phyloP scores from a whole-genome alignment of 2,888 invertebrate genomes.

The Arenicola marina region DNA sequence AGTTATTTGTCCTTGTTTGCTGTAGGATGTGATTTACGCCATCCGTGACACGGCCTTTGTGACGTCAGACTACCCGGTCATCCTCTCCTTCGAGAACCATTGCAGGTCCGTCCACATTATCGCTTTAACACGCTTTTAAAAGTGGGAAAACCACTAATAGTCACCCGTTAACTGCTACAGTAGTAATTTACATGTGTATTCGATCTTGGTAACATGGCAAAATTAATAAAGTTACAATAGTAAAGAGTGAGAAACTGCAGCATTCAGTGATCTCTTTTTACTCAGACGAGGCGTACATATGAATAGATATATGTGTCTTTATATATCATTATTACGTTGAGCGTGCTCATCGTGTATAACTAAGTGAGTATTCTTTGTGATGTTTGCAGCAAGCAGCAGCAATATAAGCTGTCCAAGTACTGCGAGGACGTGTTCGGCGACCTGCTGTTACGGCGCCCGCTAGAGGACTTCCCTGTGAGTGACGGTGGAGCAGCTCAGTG shows the following conservation, averaged over 20 bases:
- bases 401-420: slow-evolving; percentile 97
- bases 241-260: no score
- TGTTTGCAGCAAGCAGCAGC: slow-evolving; percentile 73
- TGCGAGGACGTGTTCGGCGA: slow-evolving; percentile 98
- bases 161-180: no score
- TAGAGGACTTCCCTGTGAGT: slow-evolving; percentile 68
- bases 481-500: no score
- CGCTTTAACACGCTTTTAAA: no score
- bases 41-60: slow-evolving; percentile 98
- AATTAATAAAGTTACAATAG: no score
- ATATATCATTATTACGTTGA: slow-evolving; percentile 6
- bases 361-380: slow-evolving; percentile 4
- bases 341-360: neutral
- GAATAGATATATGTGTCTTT: no score
- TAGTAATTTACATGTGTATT: no score
- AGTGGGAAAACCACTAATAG: no score
- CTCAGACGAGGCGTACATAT: no score
- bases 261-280: no score
- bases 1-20: neutral
- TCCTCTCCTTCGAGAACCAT: slow-evolving; percentile 98
- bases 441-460: slow-evolving; percentile 82
- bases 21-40: slow-evolving; percentile 89
- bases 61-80: slow-evolving; percentile 95
- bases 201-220: no score
- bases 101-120: slow-evolving; percentile 85